Evolutionary conservation across 2,113 vertebrate species (phyloP).

Genomic region (Megalops atlanticus): DNA sequence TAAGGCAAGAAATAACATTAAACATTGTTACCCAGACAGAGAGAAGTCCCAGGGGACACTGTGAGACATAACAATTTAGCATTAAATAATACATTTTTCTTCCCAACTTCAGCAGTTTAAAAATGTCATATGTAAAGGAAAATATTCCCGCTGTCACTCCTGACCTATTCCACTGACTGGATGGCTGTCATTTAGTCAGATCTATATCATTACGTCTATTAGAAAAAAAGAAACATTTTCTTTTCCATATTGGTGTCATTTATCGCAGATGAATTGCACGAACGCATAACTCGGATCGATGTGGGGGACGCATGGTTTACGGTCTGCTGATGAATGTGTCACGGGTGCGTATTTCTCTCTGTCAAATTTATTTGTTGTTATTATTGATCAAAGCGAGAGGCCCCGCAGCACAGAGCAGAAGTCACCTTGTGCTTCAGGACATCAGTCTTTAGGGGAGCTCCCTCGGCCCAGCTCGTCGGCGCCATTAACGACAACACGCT

Average conservation of each 20-base stretch:
- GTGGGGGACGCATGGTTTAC: slow-evolving; percentile 49
- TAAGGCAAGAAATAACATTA: too few species aligned
- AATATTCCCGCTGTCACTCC: neutral
- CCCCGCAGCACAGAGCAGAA: slow-evolving; percentile 68
- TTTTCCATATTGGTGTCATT: neutral
- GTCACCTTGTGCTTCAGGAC: slow-evolving; percentile 77
- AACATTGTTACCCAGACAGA: neutral
- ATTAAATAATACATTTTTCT: neutral
- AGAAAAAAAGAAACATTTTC: neutral
- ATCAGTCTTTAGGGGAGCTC: slow-evolving; percentile 66
- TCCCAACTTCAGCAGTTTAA: neutral
- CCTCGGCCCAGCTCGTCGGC: slow-evolving; percentile 61
- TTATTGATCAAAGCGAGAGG: slow-evolving; percentile 74
- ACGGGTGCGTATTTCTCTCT: slow-evolving; percentile 48
- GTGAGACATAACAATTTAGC: neutral
- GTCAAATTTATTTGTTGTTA: slow-evolving; percentile 59
- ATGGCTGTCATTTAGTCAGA: neutral
- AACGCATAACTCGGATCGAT: slow-evolving; percentile 38
- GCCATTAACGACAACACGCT: slow-evolving; percentile 69
- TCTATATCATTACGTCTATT: neutral
- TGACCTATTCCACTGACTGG: neutral
- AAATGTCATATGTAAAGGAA: neutral
- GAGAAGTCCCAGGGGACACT: neutral
- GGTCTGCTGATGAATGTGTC: slow-evolving; percentile 60
- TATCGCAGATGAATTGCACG: slow-evolving; percentile 25